These are phyloP conservation scores for Drosophila paulistorum DNA, from an alignment of 1,140 invertebrate species.

Conservation along the genomic window DNA sequence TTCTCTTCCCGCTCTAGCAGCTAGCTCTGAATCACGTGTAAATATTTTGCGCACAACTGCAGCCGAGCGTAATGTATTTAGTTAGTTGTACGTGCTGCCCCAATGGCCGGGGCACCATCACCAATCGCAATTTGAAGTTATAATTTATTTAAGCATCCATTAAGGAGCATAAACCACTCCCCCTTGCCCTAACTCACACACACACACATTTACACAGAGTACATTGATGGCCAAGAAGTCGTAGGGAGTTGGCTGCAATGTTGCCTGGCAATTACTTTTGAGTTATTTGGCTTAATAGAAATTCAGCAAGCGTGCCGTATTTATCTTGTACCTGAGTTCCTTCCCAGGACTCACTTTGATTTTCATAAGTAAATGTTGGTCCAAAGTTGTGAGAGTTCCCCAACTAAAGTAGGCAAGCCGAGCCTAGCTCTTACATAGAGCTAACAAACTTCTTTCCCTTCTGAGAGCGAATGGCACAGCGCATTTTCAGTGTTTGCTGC, in stretches of 20 bases:
- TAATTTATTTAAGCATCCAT: conserved; percentile 80
- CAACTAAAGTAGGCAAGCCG: not conserved
- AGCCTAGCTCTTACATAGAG: conserved; percentile 33
- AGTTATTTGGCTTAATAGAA: conserved; percentile 79
- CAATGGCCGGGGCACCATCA: not conserved
- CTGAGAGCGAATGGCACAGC: not conserved
- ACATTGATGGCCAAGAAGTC: conserved; percentile 18
- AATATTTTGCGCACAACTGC: conserved; percentile 74
- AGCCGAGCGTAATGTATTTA: conserved; percentile 75
- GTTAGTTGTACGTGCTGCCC: conserved; percentile 59
- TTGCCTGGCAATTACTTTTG: conserved; percentile 72
- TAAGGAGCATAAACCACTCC: conserved; percentile 76
- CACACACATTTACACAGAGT: conserved; percentile 4
- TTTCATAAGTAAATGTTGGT: conserved; percentile 79
- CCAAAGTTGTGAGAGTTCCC: conserved; percentile 26
- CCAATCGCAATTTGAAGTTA: conserved; percentile 80
- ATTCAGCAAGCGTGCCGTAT: conserved; percentile 74
- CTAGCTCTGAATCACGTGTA: conserved; percentile 60
- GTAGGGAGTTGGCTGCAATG: conserved; percentile 22
- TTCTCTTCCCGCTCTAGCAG: conserved; percentile 31
- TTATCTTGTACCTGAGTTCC: conserved; percentile 60
- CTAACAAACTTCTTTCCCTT: conserved; percentile 61
- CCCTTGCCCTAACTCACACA: conserved; percentile 27
- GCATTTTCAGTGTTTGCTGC: conserved; percentile 35
- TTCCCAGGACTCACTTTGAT: conserved; percentile 73